Evolutionary conservation across 2,888 invertebrate species (phyloP).

Genomic region (Calliphora vomitoria): DNA sequence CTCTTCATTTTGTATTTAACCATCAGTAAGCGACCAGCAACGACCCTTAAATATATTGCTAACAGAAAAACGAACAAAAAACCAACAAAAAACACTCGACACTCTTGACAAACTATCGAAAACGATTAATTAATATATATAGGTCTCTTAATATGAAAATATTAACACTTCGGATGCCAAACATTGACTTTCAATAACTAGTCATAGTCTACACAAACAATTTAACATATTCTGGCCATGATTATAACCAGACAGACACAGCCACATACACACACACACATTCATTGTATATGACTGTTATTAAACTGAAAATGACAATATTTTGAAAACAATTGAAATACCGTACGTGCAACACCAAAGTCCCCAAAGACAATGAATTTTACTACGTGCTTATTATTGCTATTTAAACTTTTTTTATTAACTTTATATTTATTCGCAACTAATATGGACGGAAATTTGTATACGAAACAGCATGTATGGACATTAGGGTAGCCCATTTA

Average conservation of each 20-base stretch:
- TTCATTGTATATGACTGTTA: neutral
- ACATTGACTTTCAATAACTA: constrained; percentile 2
- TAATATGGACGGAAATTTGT: neutral
- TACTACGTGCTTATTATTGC: constrained; percentile 20
- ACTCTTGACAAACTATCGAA: neutral
- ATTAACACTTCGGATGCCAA: neutral
- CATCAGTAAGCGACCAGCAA: neutral
- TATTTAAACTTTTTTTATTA: constrained; percentile 9
- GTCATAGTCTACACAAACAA: neutral
- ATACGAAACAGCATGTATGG: neutral
- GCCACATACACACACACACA: neutral
- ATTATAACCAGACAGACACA: neutral
- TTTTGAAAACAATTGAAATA: constrained; percentile 22
- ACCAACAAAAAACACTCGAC: neutral
- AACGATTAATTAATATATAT: neutral
- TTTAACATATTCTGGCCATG: constrained; percentile 1
- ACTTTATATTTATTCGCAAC: neutral
- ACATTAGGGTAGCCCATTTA: too few species aligned
- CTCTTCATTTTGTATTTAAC: neutral
- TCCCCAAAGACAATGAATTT: constrained; percentile 11
- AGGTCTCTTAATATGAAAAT: neutral
- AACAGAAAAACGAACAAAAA: neutral
- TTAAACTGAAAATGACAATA: constrained; percentile 19
- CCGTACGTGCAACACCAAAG: constrained; percentile 10
- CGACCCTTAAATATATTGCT: neutral